Evolutionary conservation across 1,140 invertebrate genomes (phyloP).

Genomic region (Ylistrum balloti): DNA sequence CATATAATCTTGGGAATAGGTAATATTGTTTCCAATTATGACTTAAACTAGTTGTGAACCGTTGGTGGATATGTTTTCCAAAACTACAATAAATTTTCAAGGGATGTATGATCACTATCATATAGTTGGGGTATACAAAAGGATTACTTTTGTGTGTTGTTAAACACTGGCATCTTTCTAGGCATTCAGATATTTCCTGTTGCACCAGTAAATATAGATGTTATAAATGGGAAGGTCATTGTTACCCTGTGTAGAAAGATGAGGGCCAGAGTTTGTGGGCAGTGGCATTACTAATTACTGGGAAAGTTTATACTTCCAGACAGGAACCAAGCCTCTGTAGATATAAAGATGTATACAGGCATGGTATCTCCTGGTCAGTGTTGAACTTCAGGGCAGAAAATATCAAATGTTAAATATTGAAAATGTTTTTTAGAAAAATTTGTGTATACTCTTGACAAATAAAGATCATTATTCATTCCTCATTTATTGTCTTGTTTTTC

Average conservation of each 20-base stretch:
- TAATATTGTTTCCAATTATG: too few relatives aligned
- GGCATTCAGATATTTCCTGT: too few relatives aligned
- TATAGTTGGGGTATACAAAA: too few relatives aligned
- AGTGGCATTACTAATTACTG: background rate
- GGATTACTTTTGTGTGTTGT: too few relatives aligned
- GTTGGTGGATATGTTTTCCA: too few relatives aligned
- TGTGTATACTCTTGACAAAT: constrained; percentile 38
- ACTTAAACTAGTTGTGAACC: too few relatives aligned
- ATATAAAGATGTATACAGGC: background rate
- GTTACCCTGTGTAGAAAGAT: background rate
- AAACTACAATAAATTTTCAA: too few relatives aligned
- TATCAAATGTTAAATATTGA: background rate
- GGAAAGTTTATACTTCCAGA: background rate
- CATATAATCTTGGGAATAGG: too few relatives aligned
- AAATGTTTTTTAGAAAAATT: constrained; percentile 36
- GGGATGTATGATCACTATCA: too few relatives aligned
- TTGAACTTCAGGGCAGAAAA: background rate
- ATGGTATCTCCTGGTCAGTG: background rate
- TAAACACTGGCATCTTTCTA: too few relatives aligned
- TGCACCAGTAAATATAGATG: too few relatives aligned
- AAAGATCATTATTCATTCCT: constrained; percentile 40
- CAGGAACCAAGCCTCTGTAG: background rate
- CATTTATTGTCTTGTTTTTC: background rate
- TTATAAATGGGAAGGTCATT: too few relatives aligned
- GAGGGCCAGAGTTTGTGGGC: background rate